Evolutionary conservation across 2,888 invertebrate genomes (phyloP), one percentile per base, ranked within the genome.

Genomic region (Parnassius glacialis): DNA sequence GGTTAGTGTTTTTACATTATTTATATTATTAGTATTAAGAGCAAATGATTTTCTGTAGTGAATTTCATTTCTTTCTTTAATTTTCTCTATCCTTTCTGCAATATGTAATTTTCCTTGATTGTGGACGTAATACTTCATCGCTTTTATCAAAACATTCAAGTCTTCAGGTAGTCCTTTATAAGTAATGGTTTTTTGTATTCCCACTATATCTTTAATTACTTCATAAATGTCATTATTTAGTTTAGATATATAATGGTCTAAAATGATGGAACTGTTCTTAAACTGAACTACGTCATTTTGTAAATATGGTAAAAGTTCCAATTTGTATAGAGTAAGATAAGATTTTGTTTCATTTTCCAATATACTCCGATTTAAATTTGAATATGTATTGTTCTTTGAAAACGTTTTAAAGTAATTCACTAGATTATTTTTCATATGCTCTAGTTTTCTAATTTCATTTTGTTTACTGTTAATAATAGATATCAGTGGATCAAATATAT

Each of bases 151-250:
- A 20, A 66, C 52, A 65, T 72, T 79, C 43, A 86, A 68, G 57
- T 83, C 75, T 20, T 75, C 65, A 2, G 81, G 76, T 2, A 84
- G 13, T 5, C 68, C 64, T 0, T 67, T 60, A 12, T 57, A 61
- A 52, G 71, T 66, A 34, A 72, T 68, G 9, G 73, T 44, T 65
- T 72, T 78, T 70, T 81, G 75, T 57, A 87, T 75, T 11, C 54
- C 62, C 16, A 71, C 62, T 12, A 85, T 67, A 64, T 85, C 83
- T 69, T 55, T 75, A 34, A 85, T 70, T 2, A 85, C 81, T 70
- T 81, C 79, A 41, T 77, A 76, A 42, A 87, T 76, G 63, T 87
- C 84, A 41, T 57, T 68, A 76, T 81, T 83, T n/a, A 87, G 65
- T 70, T 84, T 85, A 9, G 67, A 66, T 9, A 79, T 50, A n/a